Evolutionary conservation across 2,888 invertebrate species (phyloP).

Genomic region (Caenorhabditis plicata): DNA sequence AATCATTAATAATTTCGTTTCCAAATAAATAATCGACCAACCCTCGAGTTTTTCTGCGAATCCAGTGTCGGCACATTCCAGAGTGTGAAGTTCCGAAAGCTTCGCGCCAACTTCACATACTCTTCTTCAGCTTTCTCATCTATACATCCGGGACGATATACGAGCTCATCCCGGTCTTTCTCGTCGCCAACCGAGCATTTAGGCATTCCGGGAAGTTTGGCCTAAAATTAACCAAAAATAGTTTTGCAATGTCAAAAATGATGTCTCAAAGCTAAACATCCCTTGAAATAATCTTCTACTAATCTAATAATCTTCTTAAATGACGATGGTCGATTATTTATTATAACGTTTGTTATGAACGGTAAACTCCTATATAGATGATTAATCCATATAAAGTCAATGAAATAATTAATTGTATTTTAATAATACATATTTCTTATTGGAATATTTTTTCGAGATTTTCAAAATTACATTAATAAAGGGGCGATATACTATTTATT

Average conservation of each 20-base stretch:
- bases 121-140: constrained; percentile 44
- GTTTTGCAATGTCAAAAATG: constrained; percentile 3
- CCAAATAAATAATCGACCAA: constrained; percentile 7
- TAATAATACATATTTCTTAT: too few relatives aligned
- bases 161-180: constrained; percentile 58
- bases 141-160: constrained; percentile 56
- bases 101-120: constrained; percentile 43
- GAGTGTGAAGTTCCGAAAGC: constrained; percentile 51
- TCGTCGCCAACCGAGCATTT: constrained; percentile 54
- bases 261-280: too few relatives aligned
- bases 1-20: constrained; percentile 7
- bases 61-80: constrained; percentile 42
- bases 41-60: constrained; percentile 51
- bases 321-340: too few relatives aligned
- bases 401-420: too few relatives aligned
- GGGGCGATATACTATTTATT: too few relatives aligned
- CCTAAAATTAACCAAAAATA: constrained; percentile 35
- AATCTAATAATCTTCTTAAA: too few relatives aligned
- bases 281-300: too few relatives aligned
- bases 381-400: too few relatives aligned
- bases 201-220: constrained; percentile 43
- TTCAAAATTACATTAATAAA: too few relatives aligned
- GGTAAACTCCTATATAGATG: too few relatives aligned
- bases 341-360: too few relatives aligned
- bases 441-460: too few relatives aligned